These are phyloP conservation scores for Herpetotheres cachinnans DNA, from an alignment of 2,113 vertebrate genomes.

Conservation along the genomic window DNA sequence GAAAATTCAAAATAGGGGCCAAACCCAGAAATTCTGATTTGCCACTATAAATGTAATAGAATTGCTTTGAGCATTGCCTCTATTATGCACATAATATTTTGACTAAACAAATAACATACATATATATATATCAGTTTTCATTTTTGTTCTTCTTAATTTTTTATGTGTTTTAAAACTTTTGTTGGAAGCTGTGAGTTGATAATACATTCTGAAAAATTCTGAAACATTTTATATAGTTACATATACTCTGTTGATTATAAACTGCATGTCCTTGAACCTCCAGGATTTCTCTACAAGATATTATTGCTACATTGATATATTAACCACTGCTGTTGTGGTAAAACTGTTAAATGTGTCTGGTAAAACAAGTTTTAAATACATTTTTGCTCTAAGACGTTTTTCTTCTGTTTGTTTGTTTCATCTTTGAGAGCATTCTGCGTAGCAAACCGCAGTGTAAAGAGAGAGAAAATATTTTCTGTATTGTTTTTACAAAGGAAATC, in stretches of 20 bases:
- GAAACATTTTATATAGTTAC: neutral
- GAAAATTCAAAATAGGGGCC: neutral
- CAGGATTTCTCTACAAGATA: neutral
- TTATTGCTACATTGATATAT: neutral
- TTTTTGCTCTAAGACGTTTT: neutral
- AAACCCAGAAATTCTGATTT: neutral
- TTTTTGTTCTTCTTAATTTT: neutral
- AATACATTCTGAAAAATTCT: neutral
- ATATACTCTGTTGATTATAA: neutral
- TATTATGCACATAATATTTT: neutral
- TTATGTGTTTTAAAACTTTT: neutral
- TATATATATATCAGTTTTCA: neutral
- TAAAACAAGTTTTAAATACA: neutral
- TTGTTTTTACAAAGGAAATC: neutral
- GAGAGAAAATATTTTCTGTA: neutral
- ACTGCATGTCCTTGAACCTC: neutral
- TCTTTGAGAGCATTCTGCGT: neutral
- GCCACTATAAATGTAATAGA: neutral
- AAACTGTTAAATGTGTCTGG: neutral
- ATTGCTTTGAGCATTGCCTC: neutral
- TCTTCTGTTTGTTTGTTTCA: neutral
- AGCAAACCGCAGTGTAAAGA: neutral
- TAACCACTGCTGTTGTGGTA: neutral
- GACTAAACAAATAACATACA: rapidly evolving
- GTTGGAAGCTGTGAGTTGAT: neutral